Percentiles rank a stretch among this genome's conserved stretches.
Conservation (phyloP, 2,113 vertebrate genomes). For the Melanerpes formicivorus region DNA sequence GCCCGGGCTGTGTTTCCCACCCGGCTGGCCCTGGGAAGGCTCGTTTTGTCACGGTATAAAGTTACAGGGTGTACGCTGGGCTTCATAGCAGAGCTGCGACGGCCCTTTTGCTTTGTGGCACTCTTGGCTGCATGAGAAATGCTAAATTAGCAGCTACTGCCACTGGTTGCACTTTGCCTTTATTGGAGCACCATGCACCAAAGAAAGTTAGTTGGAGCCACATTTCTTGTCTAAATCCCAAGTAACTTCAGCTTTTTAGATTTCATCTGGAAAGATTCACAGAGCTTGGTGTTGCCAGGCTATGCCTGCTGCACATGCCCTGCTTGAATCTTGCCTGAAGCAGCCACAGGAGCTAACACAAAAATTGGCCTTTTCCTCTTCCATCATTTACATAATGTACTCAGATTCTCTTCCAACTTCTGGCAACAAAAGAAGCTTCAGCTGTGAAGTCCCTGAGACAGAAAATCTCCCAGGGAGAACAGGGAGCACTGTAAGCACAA, state of each 20-base stretch:
- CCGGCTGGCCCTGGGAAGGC: background rate
- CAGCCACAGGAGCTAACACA: background rate
- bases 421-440: background rate
- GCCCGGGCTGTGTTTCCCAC: too few relatives aligned
- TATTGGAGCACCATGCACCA: background rate
- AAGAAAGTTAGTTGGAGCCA: background rate
- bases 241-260: background rate
- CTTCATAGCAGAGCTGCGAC: fast-evolving
- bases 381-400: background rate
- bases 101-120: fast-evolving
- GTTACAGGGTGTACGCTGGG: fast-evolving
- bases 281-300: background rate
- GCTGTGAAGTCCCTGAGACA: background rate
- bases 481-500: background rate
- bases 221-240: background rate
- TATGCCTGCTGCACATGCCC: background rate
- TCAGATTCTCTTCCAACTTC: background rate
- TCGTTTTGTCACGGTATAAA: fast-evolving
- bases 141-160: background rate
- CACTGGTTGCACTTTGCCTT: background rate
- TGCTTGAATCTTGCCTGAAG: background rate
- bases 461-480: background rate
- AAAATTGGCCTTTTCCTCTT: background rate
- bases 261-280: background rate
- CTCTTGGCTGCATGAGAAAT: fast-evolving